These are phyloP conservation scores for Hydrocynus forskahlii DNA, from an alignment of 2,797 vertebrate genomes.

Conservation along the genomic window DNA sequence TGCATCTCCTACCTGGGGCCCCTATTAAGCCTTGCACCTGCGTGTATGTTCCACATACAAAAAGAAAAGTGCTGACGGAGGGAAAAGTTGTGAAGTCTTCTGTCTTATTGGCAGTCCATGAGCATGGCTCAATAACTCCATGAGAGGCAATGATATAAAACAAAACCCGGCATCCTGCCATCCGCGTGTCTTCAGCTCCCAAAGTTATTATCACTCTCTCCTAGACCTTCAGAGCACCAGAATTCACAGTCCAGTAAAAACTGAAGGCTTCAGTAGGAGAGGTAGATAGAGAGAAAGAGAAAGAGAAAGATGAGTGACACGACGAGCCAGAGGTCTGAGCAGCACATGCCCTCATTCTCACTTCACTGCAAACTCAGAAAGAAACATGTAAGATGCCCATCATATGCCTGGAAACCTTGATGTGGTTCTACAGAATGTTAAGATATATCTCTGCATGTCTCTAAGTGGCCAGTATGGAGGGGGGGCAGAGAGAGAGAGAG, in stretches of 20 bases:
- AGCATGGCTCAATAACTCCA: background rate
- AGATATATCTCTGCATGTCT: constrained; percentile 33
- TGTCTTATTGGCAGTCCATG: background rate
- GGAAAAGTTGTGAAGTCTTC: constrained; percentile 13
- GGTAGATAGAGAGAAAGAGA: background rate
- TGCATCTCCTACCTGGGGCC: constrained; percentile 36
- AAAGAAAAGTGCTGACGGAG: constrained; percentile 26
- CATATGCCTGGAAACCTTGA: constrained; percentile 26
- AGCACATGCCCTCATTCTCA: background rate
- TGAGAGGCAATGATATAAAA: background rate
- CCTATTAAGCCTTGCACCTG: constrained; percentile 61
- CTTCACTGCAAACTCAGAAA: background rate
- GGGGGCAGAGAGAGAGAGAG: constrained; percentile 1
- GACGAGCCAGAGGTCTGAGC: background rate
- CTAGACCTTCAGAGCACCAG: background rate
- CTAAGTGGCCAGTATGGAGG: constrained; percentile 24
- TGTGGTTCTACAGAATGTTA: constrained; percentile 13
- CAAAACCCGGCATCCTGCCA: background rate
- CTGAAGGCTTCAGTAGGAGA: background rate
- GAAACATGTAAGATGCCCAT: background rate
- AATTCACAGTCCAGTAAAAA: background rate
- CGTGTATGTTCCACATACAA: constrained; percentile 48
- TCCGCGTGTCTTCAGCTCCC: background rate
- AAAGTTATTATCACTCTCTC: background rate
- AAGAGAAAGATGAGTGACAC: background rate